Evolutionary conservation across 1,140 invertebrate genomes (phyloP), one percentile per base, ranked within the genome.

Genomic region (Papilio polyxenes): DNA sequence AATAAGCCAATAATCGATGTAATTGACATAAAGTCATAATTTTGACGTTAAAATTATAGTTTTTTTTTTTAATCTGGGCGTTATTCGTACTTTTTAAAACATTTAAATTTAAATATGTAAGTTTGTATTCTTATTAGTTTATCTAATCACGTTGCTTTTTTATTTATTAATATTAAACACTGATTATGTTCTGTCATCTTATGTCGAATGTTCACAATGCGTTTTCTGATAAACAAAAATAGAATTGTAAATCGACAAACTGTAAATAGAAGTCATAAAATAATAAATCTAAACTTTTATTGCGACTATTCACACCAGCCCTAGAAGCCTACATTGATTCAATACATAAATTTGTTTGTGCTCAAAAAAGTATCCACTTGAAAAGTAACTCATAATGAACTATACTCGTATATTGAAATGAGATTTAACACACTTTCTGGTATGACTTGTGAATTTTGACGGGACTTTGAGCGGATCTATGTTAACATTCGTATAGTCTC

Each of bases 361-460:
- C 49, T 53, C 75, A 15, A 51, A 51, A 31, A 40, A 77, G 53
- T 48, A 44, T 31, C 11, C 44, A 77, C 75, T 77, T 23, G 48
- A 77, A 77, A 77, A 77, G 49, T 77, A 23, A 77, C 20, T 77
- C 75, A 31, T 77, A 53, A 37, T 53, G 49, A 51, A 56, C 75
- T 53, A 75, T 48, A 75, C 75, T 77, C 23, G 49, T 53, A 17
- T 74, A 77, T 77, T 77, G 75, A 77, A 77, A 51, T 56, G 48
- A 31, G 75, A 77, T 77, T 77, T 56, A 77, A 53, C 75, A 77
- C 48, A 77, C 75, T 77, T 77, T 77, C 75, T 49, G 75, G 4
- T 77, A 77, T 77, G 75, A 77, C 75, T 77, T 56, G 75, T 77
- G 75, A 77, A 53, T 77, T 77, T 77, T 77, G 75, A 48, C 40